Percentiles rank a stretch among this genome's conserved stretches.
phyloP scores from a whole-genome alignment of 2,113 vertebrate genomes.

The Amphiprion percula region DNA sequence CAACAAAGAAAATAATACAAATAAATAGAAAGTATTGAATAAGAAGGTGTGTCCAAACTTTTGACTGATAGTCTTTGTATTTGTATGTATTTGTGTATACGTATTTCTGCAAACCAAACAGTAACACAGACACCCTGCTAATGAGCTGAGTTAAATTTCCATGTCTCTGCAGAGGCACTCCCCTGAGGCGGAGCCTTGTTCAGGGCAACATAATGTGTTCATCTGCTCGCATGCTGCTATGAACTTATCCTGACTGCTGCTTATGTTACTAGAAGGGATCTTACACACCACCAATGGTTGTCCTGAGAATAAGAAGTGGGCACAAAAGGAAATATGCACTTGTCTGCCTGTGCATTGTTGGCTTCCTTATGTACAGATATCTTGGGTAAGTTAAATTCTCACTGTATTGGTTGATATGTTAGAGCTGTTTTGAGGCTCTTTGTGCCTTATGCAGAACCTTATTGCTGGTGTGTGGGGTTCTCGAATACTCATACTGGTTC shows the following conservation, averaged over 20 bases:
- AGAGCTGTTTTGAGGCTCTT: not conserved
- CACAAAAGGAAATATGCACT: constrained; percentile 77
- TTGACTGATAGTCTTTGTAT: too few species aligned
- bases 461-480: not conserved
- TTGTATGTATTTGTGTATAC: too few species aligned
- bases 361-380: constrained; percentile 77
- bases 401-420: constrained; percentile 23
- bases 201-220: constrained; percentile 11
- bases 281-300: constrained; percentile 67
- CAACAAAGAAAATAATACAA: too few species aligned
- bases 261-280: constrained; percentile 23
- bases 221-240: constrained; percentile 38
- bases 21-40: too few species aligned
- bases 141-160: constrained; percentile 28
- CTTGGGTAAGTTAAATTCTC: constrained; percentile 76
- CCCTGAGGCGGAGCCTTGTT: constrained; percentile 57
- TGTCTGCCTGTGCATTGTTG: constrained; percentile 73
- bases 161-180: constrained; percentile 48
- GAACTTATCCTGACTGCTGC: not conserved
- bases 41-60: too few species aligned
- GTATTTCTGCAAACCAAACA: not conserved
- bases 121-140: not conserved
- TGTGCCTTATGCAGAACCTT: not conserved
- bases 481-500: too few species aligned
- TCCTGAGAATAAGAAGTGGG: constrained; percentile 70